Evolutionary conservation across 1,140 invertebrate genomes (phyloP).

Genomic region (Cyclina sinensis): DNA sequence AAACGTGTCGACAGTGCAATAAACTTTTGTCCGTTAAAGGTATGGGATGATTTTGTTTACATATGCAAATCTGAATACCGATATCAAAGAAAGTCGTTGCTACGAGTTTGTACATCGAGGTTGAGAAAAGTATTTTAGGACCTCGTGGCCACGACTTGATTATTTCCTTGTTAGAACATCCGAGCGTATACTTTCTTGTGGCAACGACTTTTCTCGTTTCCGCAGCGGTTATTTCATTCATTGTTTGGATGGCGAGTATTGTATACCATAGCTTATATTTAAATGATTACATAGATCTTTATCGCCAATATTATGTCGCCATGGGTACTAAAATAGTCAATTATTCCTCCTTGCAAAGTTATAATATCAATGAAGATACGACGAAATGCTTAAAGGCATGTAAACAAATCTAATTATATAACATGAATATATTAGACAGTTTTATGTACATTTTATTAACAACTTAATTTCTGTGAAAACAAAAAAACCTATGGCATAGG

Average conservation of each 20-base stretch:
- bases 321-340: background rate
- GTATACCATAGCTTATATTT: no score
- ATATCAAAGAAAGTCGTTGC: background rate
- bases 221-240: no score
- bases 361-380: background rate
- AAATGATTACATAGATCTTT: no score
- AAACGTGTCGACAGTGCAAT: background rate
- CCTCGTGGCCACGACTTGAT: no score
- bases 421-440: background rate
- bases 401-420: background rate
- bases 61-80: background rate
- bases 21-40: background rate
- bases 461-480: background rate
- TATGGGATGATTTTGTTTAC: background rate
- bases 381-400: background rate
- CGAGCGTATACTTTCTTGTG: no score
- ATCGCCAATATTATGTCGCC: no score
- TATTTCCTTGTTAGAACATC: no score
- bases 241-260: no score
- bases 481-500: background rate
- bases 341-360: background rate
- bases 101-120: no score
- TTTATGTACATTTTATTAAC: conserved; percentile 2
- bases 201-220: no score
- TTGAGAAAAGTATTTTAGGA: no score